A percentile compares a stretch with the other conserved stretches of the same genome.
Conservation (phyloP, 2,113 vertebrate species). For the Trichomycterus rosablanca region DNA sequence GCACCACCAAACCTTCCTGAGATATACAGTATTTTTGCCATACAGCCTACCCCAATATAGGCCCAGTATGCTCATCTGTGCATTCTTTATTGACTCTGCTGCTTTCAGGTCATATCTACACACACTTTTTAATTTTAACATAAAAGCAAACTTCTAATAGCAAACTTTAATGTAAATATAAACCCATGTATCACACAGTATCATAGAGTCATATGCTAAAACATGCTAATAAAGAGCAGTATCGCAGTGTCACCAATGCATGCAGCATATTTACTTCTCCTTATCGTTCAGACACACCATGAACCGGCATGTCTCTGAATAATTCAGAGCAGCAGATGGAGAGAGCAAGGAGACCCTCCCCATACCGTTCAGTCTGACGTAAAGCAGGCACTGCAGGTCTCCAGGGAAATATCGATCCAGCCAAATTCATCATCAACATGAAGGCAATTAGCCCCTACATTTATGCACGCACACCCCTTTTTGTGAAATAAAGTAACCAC, state of each 20-base stretch:
- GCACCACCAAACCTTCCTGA: no score
- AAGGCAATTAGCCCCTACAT: conserved; percentile 12
- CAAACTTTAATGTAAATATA: no score
- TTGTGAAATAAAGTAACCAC: conserved; percentile 2
- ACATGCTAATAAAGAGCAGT: neutral
- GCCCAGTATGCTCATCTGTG: no score
- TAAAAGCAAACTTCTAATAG: no score
- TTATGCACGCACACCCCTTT: conserved; percentile 9
- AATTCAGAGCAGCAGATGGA: conserved; percentile 15
- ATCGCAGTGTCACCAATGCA: no score
- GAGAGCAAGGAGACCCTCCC: neutral
- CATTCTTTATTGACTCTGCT: no score
- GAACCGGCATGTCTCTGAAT: neutral
- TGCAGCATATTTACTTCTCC: neutral
- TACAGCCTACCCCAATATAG: no score
- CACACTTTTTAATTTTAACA: no score
- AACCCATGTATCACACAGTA: no score
- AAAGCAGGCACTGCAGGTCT: neutral
- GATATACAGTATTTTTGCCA: no score
- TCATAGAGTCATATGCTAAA: neutral
- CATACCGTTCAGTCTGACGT: neutral
- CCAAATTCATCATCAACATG: conserved; percentile 15
- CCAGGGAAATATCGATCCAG: conserved; percentile 26
- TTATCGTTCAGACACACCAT: neutral
- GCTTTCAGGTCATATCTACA: no score